Evolutionary conservation across 2,797 vertebrate species (phyloP).

Genomic region (Triplophysa bombifrons): DNA sequence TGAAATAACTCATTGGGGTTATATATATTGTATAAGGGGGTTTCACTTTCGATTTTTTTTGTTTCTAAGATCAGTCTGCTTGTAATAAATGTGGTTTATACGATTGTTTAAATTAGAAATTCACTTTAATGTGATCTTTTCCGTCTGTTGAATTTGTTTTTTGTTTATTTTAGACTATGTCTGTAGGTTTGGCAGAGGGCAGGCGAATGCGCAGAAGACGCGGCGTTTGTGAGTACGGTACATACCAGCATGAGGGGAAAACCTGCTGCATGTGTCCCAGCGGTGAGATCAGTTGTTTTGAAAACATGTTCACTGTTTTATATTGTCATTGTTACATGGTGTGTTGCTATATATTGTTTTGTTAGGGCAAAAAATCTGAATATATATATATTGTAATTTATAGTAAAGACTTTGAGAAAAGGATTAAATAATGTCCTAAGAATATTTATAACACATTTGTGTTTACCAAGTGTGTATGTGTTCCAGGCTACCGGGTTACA

Average conservation of each 20-base stretch:
- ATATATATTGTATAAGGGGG: no score
- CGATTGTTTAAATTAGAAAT: not conserved
- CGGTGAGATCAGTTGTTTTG: constrained; percentile 18
- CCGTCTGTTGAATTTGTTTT: not conserved
- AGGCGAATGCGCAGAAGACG: not conserved
- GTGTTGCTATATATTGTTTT: no score
- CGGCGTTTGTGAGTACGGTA: constrained; percentile 35
- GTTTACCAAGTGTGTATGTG: not conserved
- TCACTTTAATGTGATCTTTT: not conserved
- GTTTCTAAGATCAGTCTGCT: not conserved
- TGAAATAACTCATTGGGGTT: not conserved
- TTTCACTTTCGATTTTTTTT: constrained; percentile 4
- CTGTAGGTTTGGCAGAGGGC: constrained; percentile 36
- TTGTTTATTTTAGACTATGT: constrained; percentile 20
- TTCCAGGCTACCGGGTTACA: constrained; percentile 51
- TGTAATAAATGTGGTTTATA: not conserved
- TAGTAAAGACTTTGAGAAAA: no score
- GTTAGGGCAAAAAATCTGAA: no score
- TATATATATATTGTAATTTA: no score
- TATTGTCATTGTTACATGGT: no score
- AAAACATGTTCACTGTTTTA: no score
- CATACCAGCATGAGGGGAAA: accelerated
- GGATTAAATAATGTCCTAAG: no score
- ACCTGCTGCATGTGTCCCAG: constrained; percentile 52
- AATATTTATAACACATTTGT: no score